Conservation (phyloP, 1,140 invertebrate species). For the Gonatopus flavifemur region DNA sequence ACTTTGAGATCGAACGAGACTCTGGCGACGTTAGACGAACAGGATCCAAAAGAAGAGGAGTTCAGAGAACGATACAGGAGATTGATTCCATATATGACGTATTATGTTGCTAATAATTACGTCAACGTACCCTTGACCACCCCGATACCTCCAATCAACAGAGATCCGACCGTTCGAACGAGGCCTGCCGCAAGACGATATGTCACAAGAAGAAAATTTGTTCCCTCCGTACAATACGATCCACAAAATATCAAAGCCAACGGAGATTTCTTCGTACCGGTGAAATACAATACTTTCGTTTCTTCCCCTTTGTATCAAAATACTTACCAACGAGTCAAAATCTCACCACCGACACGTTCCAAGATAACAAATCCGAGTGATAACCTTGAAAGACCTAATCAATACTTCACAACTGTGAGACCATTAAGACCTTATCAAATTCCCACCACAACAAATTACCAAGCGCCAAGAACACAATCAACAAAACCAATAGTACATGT, state of each 20-base stretch:
- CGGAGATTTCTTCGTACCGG: constrained; percentile 46
- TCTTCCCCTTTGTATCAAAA: constrained; percentile 8
- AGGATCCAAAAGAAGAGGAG: constrained; percentile 27
- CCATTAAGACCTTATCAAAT: constrained; percentile 31
- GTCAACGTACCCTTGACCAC: constrained; percentile 15
- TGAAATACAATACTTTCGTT: constrained; percentile 31
- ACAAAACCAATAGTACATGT: constrained; percentile 15
- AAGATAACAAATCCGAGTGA: constrained; percentile 17
- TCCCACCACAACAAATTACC: constrained; percentile 18
- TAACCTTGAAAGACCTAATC: constrained; percentile 20
- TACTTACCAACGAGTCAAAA: background rate
- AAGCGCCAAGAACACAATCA: constrained; percentile 23
- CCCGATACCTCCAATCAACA: background rate
- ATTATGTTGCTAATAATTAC: constrained; percentile 69
- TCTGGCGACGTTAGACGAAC: constrained; percentile 15
- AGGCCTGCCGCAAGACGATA: constrained; percentile 7
- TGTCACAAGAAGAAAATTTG: constrained; percentile 40
- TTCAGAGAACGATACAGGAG: constrained; percentile 70
- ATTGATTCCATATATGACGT: constrained; percentile 79
- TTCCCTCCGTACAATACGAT: constrained; percentile 53
- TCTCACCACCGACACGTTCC: background rate
- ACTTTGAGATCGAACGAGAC: background rate
- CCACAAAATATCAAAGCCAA: constrained; percentile 42
- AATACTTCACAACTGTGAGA: constrained; percentile 27
- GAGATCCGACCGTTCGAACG: constrained; percentile 10